Conservation (phyloP, 1,140 invertebrate genomes). For the Tribolium castaneum region DNA sequence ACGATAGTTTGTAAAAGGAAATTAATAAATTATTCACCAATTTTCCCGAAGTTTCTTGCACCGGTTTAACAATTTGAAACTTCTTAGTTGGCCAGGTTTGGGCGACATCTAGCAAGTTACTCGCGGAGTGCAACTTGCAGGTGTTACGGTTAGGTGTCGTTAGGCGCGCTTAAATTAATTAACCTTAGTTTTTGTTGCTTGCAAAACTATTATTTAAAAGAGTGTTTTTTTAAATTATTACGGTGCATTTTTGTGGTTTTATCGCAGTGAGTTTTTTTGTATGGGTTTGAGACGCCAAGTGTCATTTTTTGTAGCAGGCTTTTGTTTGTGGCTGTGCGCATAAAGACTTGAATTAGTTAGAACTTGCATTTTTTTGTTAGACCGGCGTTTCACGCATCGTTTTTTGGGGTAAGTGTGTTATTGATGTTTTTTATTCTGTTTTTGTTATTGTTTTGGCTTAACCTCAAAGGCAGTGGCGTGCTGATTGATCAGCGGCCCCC, state of each 20-base stretch:
- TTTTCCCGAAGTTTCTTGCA: neutral
- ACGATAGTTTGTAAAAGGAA: neutral
- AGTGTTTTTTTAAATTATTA: neutral
- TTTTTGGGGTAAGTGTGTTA: neutral
- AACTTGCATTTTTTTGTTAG: neutral
- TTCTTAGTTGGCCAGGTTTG: neutral
- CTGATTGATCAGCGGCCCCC: neutral
- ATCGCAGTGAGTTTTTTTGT: neutral
- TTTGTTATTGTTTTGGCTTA: neutral
- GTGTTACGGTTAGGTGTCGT: neutral
- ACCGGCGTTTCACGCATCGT: neutral
- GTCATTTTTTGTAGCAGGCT: neutral
- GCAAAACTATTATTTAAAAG: neutral
- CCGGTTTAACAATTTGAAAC: neutral
- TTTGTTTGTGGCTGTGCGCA: neutral
- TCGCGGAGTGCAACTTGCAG: neutral
- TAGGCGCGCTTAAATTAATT: neutral
- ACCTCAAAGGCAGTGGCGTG: neutral
- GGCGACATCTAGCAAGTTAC: neutral
- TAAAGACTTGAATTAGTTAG: neutral
- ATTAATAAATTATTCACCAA: neutral
- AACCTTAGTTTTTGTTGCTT: constrained; percentile 8
- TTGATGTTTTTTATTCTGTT: neutral
- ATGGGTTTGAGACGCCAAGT: no score
- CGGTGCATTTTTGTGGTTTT: neutral